Percentiles rank a stretch among this genome's conserved stretches.
phyloP scores from a whole-genome alignment of 2,113 vertebrate genomes.

The Progne subis region DNA sequence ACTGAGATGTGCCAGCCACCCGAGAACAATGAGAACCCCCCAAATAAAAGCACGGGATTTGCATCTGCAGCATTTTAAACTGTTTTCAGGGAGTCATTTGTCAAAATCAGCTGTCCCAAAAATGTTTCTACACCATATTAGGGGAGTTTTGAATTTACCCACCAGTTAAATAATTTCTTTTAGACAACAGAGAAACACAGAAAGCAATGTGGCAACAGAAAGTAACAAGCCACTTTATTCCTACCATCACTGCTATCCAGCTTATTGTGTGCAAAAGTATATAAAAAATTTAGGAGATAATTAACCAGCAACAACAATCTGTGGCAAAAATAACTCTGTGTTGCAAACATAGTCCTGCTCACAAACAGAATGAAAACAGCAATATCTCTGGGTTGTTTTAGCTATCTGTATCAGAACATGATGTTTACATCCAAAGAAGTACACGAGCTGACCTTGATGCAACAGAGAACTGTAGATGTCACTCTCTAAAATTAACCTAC shows the following conservation, averaged over 20 bases:
- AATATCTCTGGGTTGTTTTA: neutral
- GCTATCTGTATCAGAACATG: neutral
- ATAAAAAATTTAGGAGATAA: neutral
- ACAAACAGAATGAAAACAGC: neutral
- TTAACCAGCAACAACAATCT: neutral
- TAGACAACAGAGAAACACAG: neutral
- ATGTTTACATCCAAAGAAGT: neutral
- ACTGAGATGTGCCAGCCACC: neutral
- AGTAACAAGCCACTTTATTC: neutral
- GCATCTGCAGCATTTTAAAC: neutral
- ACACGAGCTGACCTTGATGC: neutral
- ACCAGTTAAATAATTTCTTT: neutral
- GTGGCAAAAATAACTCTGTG: neutral
- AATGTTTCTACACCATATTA: neutral
- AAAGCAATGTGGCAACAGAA: neutral
- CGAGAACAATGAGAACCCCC: neutral
- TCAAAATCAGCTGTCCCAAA: neutral
- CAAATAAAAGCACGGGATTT: neutral
- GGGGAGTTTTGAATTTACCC: neutral
- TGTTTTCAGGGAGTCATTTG: neutral
- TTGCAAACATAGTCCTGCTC: neutral
- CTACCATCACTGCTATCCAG: neutral
- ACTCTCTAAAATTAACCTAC: neutral
- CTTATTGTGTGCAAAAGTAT: neutral
- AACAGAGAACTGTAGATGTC: neutral